Evolutionary conservation across 2,888 invertebrate species (phyloP).

Genomic region (Oxytorus armatus): DNA sequence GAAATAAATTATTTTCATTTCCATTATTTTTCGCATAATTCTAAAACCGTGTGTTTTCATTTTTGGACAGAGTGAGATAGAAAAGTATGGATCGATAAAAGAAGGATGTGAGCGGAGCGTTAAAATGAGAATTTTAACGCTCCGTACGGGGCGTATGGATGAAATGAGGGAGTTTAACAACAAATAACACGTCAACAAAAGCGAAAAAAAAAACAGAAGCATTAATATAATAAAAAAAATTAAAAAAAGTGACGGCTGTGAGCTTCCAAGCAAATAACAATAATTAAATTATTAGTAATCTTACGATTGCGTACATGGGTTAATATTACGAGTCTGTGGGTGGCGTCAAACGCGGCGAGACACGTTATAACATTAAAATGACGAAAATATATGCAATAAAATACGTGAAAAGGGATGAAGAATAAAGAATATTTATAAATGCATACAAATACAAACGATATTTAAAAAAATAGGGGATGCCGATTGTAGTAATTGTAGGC

Average conservation of each 20-base stretch:
- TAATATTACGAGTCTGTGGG: conserved; percentile 73
- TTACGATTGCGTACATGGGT: conserved; percentile 68
- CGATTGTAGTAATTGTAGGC: conserved; percentile 50
- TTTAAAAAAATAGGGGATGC: conserved; percentile 37
- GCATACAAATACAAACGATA: conserved; percentile 42
- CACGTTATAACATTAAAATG: conserved; percentile 27
- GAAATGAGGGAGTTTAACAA: too few relatives aligned
- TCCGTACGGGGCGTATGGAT: too few relatives aligned
- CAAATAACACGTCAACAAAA: conserved; percentile 25
- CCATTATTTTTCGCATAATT: too few relatives aligned
- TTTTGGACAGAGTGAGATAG: too few relatives aligned
- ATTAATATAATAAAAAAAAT: conserved; percentile 69
- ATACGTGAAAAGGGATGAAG: conserved; percentile 31
- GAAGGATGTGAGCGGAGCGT: too few relatives aligned
- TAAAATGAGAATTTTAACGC: too few relatives aligned
- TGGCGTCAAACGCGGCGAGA: conserved; percentile 29
- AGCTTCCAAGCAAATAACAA: conserved; percentile 85
- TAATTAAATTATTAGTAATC: conserved; percentile 84
- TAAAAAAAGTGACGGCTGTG: conserved; percentile 84
- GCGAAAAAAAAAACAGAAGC: conserved; percentile 50
- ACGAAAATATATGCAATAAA: conserved; percentile 16
- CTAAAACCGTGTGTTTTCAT: too few relatives aligned
- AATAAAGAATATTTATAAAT: conserved; percentile 43
- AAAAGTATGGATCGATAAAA: too few relatives aligned
- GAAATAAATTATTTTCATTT: too few relatives aligned